phyloP scores from a whole-genome alignment of 2,113 vertebrate genomes.

The Myrmophylax atrothorax region DNA sequence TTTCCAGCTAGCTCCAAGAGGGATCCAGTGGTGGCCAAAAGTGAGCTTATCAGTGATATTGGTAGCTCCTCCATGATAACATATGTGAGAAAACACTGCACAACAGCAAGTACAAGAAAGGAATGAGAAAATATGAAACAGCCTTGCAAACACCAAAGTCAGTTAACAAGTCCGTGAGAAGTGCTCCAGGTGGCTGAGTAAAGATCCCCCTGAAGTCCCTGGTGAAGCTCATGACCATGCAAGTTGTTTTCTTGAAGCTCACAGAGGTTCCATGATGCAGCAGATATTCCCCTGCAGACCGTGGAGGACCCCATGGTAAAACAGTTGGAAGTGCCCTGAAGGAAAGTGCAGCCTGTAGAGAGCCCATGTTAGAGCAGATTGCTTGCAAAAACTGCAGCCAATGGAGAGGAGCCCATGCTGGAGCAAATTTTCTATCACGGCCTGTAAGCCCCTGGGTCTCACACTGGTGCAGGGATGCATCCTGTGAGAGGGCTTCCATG shows the following conservation, averaged over 20 bases:
- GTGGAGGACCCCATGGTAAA: too few relatives aligned
- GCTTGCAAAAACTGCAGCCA: too few relatives aligned
- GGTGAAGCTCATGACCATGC: background rate
- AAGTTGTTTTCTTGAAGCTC: background rate
- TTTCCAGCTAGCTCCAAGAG: background rate
- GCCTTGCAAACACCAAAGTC: background rate
- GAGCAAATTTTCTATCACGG: background rate
- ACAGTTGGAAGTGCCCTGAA: background rate
- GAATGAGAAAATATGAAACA: background rate
- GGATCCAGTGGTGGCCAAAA: background rate
- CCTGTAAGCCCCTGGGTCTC: too few relatives aligned
- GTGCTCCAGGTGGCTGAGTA: too few relatives aligned
- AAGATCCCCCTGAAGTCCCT: accelerated
- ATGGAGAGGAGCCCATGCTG: too few relatives aligned
- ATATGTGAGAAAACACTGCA: background rate
- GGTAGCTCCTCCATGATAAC: background rate
- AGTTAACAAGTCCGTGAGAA: background rate
- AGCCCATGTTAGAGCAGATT: too few relatives aligned
- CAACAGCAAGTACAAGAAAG: background rate
- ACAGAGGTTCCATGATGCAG: background rate
- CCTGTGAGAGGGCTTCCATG: too few relatives aligned
- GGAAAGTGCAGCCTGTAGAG: background rate
- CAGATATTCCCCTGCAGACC: background rate
- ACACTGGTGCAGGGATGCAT: background rate
- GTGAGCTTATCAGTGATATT: background rate